Evolutionary conservation across 2,888 invertebrate species (phyloP), one percentile per base, ranked within the genome.

Genomic region (Oeneis ivallda): DNA sequence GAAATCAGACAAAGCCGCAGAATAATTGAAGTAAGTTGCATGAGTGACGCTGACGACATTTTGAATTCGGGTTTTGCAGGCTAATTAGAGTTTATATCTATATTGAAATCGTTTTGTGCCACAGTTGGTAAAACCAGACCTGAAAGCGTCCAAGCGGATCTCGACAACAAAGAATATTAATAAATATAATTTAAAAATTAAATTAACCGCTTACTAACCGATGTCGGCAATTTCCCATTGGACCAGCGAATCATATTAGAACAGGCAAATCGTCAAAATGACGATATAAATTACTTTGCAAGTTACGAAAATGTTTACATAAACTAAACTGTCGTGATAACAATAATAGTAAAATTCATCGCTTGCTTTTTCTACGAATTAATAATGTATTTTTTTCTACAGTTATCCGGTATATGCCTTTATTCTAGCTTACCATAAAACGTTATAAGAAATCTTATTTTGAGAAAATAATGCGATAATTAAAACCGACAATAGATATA

Each of bases 381-480:
- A 45, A 15, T 45, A 26, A 26, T 26, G 26, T 9, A 47, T 47
- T 47, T 37, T 7, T 37, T 37, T 37, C 0, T 37, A 37, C 37
- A 7, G 37, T 37, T 7, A 6, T 37, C 7, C 37, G 3, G n/a
- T n/a, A n/a, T n/a, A 9, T 0, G 3, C 0, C 15, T 47, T 47
- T 15, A 17, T 47, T 47, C 8, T 15, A 15, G 45, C 7, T 47
- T 15, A 9, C 47, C 9, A 15, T 47, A 47, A 9, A 45, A 47
- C 15, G 5, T 41, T 13, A 41, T 15, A 15, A 7, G 15, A 17
- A 47, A 17, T 43, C 26, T 5, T n/a, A 9, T 17, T 0, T 54
- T 17, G 56, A 54, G 64, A 54, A 67, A 62, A 50, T 67, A 64
- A 61, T 62, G 45, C 50, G 39, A 58, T 53, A 54, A 64, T 65